phyloP scores from a whole-genome alignment of 2,113 vertebrate species.

The Nesoenas mayeri region DNA sequence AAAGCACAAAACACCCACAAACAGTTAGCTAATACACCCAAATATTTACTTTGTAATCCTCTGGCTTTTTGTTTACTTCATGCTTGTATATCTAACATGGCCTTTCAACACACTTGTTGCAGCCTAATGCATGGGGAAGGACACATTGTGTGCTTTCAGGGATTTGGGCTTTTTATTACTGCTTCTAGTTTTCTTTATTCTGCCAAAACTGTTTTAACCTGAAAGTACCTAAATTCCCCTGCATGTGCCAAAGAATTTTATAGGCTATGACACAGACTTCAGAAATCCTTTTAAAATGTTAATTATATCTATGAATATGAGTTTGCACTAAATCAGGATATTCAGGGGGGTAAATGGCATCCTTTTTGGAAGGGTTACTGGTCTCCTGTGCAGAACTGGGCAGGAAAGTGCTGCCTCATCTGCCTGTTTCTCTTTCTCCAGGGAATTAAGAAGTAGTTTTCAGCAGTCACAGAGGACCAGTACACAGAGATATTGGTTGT shows the following conservation, averaged over 20 bases:
- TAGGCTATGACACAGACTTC: not conserved
- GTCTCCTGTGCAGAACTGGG: not conserved
- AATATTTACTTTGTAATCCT: slow-evolving; percentile 37
- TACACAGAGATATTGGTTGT: not conserved
- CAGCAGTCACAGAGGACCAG: not conserved
- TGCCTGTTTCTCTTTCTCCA: not conserved
- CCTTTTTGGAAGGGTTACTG: not conserved
- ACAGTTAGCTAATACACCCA: slow-evolving; percentile 21
- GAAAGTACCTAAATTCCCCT: not conserved
- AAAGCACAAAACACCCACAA: not conserved
- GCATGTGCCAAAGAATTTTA: not conserved
- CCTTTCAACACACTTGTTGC: not conserved
- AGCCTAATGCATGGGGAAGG: not conserved
- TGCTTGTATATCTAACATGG: not conserved
- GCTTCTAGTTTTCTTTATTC: slow-evolving; percentile 9
- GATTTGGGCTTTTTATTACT: not conserved
- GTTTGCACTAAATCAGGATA: not conserved
- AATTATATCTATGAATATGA: not conserved
- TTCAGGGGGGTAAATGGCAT: not conserved
- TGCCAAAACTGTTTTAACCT: not conserved
- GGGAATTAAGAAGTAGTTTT: not conserved
- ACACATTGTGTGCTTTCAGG: not conserved
- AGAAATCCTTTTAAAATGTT: slow-evolving; percentile 1
- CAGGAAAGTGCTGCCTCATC: not conserved
- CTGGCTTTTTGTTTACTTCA: not conserved